phyloP scores from a whole-genome alignment of 2,113 vertebrate genomes.

The Sinocyclocheilus rhinocerous region DNA sequence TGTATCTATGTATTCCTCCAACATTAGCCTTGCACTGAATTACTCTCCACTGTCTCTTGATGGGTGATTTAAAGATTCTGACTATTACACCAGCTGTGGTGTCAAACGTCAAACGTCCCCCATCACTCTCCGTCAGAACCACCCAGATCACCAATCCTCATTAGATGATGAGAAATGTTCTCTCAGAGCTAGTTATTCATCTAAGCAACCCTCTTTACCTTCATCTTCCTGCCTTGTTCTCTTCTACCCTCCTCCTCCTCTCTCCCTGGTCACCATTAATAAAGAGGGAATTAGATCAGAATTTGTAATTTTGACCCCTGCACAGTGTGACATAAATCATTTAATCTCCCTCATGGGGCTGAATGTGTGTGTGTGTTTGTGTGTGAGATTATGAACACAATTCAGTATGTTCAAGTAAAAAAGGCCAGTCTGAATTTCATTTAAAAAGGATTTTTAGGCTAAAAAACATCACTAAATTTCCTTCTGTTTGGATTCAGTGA shows the following conservation, averaged over 20 bases:
- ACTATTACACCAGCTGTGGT: background rate
- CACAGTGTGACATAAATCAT: conserved; percentile 20
- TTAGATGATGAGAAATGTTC: conserved; percentile 35
- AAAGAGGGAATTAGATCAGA: conserved; percentile 50
- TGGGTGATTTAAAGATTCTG: background rate
- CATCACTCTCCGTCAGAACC: background rate
- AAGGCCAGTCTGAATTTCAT: conserved; percentile 26
- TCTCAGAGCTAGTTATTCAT: conserved; percentile 20
- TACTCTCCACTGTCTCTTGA: background rate
- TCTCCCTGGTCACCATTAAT: conserved; percentile 42
- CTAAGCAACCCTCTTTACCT: background rate
- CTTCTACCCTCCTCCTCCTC: background rate
- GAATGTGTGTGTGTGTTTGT: background rate
- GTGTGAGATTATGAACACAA: background rate
- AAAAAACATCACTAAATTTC: background rate
- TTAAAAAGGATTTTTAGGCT: conserved; percentile 15
- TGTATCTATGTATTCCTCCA: background rate
- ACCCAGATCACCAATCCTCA: background rate
- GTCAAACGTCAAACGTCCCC: conserved; percentile 6
- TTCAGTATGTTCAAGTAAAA: background rate
- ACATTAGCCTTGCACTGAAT: background rate
- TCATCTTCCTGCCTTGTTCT: background rate
- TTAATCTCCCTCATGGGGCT: conserved; percentile 7
- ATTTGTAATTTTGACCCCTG: conserved; percentile 34
- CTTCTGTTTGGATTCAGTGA: background rate